phyloP scores from a whole-genome alignment of 2,113 vertebrate species.

The Arothron firmamentum region DNA sequence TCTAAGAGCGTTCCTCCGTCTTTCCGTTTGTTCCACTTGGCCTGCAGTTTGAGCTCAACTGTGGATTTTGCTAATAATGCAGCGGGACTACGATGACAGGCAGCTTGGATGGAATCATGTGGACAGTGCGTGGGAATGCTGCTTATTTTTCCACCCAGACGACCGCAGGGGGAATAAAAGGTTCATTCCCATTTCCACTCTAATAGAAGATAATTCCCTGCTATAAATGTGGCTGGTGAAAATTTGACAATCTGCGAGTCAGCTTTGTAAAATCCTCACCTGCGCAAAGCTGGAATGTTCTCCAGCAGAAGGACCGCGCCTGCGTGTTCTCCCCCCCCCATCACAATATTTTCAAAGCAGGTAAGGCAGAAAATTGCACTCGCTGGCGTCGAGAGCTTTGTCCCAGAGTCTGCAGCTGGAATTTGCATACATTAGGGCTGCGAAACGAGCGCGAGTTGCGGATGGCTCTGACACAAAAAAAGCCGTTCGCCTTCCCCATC shows the following conservation, averaged over 20 bases:
- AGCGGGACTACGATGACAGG: conserved; percentile 35
- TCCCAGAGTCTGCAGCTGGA: conserved; percentile 61
- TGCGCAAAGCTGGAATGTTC: conserved; percentile 47
- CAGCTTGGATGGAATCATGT: conserved; percentile 15
- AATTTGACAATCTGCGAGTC: conserved; percentile 54
- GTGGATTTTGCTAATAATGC: conserved; percentile 27
- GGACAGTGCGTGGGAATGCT: conserved; percentile 17
- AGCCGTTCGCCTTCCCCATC: conserved; percentile 16
- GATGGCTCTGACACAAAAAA: conserved; percentile 41
- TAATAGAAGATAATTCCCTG: conserved; percentile 15
- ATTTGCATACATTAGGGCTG: conserved; percentile 65
- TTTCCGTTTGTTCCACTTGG: conserved; percentile 53
- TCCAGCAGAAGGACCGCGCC: conserved; percentile 30
- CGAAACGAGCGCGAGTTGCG: conserved; percentile 56
- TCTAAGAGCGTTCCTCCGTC: conserved; percentile 20
- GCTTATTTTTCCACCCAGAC: conserved; percentile 28
- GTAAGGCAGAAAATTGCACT: conserved; percentile 54
- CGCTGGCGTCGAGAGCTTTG: conserved; percentile 55
- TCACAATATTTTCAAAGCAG: conserved; percentile 54
- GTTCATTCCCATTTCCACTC: conserved; percentile 21
- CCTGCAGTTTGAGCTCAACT: conserved; percentile 12
- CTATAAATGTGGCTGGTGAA: conserved; percentile 29
- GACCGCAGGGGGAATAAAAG: conserved; percentile 10
- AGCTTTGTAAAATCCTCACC: conserved; percentile 56
- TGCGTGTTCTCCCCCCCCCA: conserved; percentile 42